These are phyloP conservation scores for Littorina saxatilis DNA, from an alignment of 1,140 invertebrate species.

Conservation along the genomic window DNA sequence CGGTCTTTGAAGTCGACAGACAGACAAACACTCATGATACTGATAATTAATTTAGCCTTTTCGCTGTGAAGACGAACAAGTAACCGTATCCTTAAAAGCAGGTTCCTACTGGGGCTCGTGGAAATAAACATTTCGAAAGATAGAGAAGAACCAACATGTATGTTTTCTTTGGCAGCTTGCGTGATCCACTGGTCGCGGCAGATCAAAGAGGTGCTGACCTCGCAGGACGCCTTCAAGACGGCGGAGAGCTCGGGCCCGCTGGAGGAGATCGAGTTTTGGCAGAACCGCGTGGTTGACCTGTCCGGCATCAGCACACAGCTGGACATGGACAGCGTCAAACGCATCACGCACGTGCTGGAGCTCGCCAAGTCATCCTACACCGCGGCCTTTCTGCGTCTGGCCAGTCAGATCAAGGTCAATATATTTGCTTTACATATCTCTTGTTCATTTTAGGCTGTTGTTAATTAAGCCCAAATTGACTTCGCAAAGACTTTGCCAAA, in stretches of 20 bases:
- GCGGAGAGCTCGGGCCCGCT: conserved; percentile 85
- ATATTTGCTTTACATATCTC: too few species aligned
- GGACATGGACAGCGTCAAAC: conserved; percentile 82
- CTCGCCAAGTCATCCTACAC: conserved; percentile 88
- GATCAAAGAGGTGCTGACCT: conserved; percentile 86
- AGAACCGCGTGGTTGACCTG: conserved; percentile 88
- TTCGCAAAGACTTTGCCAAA: too few species aligned
- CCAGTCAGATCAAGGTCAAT: conserved; percentile 74
- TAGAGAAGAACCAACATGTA: too few species aligned
- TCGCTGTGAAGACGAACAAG: too few species aligned
- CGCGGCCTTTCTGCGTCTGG: conserved; percentile 81
- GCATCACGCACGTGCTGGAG: conserved; percentile 84
- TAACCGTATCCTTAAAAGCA: too few species aligned
- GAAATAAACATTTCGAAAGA: too few species aligned
- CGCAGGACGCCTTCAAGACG: conserved; percentile 82
- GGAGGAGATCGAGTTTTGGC: conserved; percentile 94
- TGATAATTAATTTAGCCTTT: too few species aligned
- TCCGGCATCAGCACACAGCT: conserved; percentile 85
- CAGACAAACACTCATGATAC: too few species aligned
- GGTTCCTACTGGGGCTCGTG: too few species aligned
- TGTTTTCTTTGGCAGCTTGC: conserved; percentile 81
- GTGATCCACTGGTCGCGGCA: conserved; percentile 91
- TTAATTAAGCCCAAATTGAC: too few species aligned
- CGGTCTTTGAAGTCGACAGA: too few species aligned
- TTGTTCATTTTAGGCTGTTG: too few species aligned